A percentile compares a stretch with the other conserved stretches of the same genome.
Evolutionary conservation across 1,140 invertebrate genomes (phyloP).

Genomic region (Acromyrmex charruanus): DNA sequence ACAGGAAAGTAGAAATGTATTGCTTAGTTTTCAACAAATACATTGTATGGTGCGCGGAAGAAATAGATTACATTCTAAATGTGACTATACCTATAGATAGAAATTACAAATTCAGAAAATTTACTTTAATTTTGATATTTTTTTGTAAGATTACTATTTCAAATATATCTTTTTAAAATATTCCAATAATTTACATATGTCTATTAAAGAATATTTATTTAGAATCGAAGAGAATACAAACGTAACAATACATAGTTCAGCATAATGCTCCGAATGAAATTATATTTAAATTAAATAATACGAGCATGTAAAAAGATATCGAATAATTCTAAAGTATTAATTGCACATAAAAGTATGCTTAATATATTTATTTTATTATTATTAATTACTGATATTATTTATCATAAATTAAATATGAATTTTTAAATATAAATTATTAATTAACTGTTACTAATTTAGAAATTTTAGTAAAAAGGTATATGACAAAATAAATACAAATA

Average conservation of each 20-base stretch:
- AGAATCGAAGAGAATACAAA: not conserved
- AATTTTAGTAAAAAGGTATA: not conserved
- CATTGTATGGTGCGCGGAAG: not conserved
- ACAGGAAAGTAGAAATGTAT: conserved; percentile 50
- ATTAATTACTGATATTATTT: not conserved
- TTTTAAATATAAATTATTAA: not conserved
- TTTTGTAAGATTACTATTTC: not conserved
- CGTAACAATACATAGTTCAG: not conserved
- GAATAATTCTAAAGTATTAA: conserved; percentile 27
- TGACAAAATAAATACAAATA: not conserved
- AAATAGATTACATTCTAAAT: not conserved
- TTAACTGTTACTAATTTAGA: not conserved
- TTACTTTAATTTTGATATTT: not conserved
- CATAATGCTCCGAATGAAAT: not conserved
- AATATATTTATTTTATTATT: not conserved
- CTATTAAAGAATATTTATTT: conserved; percentile 17
- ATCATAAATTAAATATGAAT: not conserved
- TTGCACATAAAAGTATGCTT: not conserved
- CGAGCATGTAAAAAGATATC: not conserved
- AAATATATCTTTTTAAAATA: not conserved
- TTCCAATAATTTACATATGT: not conserved
- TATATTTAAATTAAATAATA: not conserved
- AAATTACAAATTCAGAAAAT: not conserved
- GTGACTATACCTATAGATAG: not conserved
- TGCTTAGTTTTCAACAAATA: conserved; percentile 57